Evolutionary conservation across 2,797 vertebrate genomes (phyloP), one percentile per base, ranked within the genome.

Genomic region (Spea hammondii): DNA sequence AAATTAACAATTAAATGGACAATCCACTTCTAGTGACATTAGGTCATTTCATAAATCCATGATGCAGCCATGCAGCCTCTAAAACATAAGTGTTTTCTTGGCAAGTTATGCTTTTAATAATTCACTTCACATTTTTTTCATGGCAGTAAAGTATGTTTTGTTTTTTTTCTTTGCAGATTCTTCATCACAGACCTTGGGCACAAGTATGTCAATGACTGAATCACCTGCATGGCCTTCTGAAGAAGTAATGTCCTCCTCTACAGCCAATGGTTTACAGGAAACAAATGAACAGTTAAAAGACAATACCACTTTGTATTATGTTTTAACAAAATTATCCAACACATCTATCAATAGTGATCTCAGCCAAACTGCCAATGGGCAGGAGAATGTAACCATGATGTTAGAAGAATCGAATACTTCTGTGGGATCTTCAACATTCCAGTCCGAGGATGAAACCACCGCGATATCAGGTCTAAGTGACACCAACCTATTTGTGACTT

Each of bases 401-500:
- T 91, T 91, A 79, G 92, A 92, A 72, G 90, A 91, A 13, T 87
- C 92, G 74, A 91, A 90, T 82, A 90, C 91, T 78, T 91, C 92
- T 57, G 86, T 91, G 4, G 92, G 90, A 84, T 88, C 81, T 45
- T 90, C 90, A 47, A 89, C 90, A 17, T 70, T 86, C 85, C 89
- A 82, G 73, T 84, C 88, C 69, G 83, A 73, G 83, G 84, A 86
- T 65, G 91, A 89, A 86, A 86, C 86, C 68, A 87, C 90, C 77
- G 79, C 87, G 65, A 82, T 85, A 86, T 92, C 95, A 98, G 96
- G 97, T 98, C 92, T 94, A 95, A 91, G 86, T 88, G 86, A 83
- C 74, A 87, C 85, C 84, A 88, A 87, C 88, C 91, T 85, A 88
- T 83, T 83, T 74, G 84, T 85, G 76, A 55, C 84, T 49, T 83